Evolutionary conservation across 1,140 invertebrate species (phyloP).

Genomic region (Fopius arisanus): DNA sequence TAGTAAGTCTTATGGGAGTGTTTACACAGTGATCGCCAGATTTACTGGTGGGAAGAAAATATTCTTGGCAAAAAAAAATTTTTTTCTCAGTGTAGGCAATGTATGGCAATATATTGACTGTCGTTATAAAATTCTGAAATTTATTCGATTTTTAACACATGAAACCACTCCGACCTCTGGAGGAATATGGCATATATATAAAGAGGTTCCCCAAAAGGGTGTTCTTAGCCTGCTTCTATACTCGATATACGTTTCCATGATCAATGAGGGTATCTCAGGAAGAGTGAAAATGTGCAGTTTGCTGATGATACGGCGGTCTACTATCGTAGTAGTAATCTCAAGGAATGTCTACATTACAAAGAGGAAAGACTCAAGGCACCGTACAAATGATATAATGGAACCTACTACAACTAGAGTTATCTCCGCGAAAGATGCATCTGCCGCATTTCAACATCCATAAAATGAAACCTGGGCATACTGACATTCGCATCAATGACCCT

Average conservation of each 20-base stretch:
- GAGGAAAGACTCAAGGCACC: background rate
- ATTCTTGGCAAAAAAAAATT: no score
- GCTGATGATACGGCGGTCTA: background rate
- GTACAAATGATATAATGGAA: no score
- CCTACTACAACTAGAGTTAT: no score
- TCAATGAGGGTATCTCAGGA: background rate
- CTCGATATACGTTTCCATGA: background rate
- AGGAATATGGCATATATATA: background rate
- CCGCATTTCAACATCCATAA: conserved; percentile 30
- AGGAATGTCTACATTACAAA: no score
- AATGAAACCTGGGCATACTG: background rate
- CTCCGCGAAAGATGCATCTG: conserved; percentile 34
- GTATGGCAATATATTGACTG: no score
- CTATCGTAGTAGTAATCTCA: background rate
- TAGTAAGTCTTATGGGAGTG: no score
- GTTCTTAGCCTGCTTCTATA: background rate
- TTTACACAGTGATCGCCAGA: no score
- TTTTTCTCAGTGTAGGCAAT: no score
- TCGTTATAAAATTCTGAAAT: background rate
- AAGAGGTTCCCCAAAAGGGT: background rate
- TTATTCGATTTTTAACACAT: no score
- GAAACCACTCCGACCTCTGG: no score
- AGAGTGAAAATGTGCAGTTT: background rate
- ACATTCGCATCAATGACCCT: conserved; percentile 11
- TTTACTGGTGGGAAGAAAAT: no score